A percentile compares a stretch with the other conserved stretches of the same genome.
Conservation (phyloP, 2,888 invertebrate species). For the Cyclophora albipunctata region DNA sequence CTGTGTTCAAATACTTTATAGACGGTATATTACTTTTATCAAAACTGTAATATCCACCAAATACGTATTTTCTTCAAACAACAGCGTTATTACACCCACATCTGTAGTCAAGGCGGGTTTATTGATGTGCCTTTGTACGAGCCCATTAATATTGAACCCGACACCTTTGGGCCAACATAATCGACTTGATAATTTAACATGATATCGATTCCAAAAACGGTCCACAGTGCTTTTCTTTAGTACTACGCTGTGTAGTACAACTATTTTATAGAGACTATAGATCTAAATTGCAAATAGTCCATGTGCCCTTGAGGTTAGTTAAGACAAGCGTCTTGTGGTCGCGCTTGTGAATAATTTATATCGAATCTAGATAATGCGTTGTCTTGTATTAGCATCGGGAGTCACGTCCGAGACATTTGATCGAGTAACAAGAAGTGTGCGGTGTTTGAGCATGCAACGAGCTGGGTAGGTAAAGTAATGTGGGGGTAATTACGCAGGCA, state of each 20-base stretch:
- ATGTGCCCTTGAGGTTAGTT: conserved; percentile 42
- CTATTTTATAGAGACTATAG: neutral
- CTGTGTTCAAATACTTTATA: conserved; percentile 2
- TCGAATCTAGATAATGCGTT: conserved; percentile 58
- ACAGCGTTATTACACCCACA: conserved; percentile 27
- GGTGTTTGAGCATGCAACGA: conserved; percentile 48
- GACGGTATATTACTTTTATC: neutral
- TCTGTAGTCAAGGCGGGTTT: conserved; percentile 19
- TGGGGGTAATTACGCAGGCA: conserved; percentile 63
- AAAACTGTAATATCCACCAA: neutral
- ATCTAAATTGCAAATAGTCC: conserved; percentile 19
- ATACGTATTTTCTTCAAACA: conserved; percentile 22
- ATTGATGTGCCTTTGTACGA: conserved; percentile 28
- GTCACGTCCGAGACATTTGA: conserved; percentile 71
- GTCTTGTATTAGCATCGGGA: conserved; percentile 47
- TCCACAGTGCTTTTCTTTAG: conserved; percentile 4
- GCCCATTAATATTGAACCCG: conserved; percentile 28
- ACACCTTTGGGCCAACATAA: conserved; percentile 26
- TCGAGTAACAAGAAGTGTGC: conserved; percentile 62
- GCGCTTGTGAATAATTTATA: conserved; percentile 56
- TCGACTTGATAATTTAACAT: conserved; percentile 17
- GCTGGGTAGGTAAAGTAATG: conserved; percentile 38
- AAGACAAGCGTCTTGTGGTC: conserved; percentile 43
- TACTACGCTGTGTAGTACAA: neutral
- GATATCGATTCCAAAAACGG: conserved; percentile 9